These are phyloP conservation scores for Carposina sasakii DNA, from an alignment of 1,140 invertebrate genomes.

Conservation along the genomic window DNA sequence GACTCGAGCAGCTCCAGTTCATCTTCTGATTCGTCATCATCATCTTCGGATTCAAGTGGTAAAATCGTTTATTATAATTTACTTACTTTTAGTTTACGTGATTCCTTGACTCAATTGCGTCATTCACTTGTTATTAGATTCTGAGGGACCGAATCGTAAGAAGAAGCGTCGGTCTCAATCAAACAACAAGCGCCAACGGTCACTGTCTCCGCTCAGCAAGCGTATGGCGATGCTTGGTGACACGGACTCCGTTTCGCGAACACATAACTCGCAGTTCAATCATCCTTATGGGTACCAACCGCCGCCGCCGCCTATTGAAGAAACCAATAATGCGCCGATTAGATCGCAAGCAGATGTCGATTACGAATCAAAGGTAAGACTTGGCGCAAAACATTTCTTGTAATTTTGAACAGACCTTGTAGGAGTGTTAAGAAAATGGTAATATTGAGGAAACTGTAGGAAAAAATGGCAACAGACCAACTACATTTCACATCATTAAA, in stretches of 20 bases:
- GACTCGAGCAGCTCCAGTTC: slow-evolving; percentile 76
- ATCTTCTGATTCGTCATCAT: slow-evolving; percentile 77
- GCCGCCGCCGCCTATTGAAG: slow-evolving; percentile 49
- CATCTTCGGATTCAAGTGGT: slow-evolving; percentile 73
- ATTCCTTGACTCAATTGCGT: no score
- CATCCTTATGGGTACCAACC: slow-evolving; percentile 69
- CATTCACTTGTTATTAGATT: no score
- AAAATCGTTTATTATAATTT: slow-evolving; percentile 23
- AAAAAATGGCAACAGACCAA: no score
- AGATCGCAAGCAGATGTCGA: slow-evolving; percentile 68
- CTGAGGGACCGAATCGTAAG: slow-evolving; percentile 74
- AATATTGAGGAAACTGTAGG: no score
- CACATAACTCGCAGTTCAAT: slow-evolving; percentile 75
- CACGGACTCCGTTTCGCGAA: slow-evolving; percentile 64
- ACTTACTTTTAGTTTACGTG: no score
- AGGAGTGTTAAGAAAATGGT: no score
- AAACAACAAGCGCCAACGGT: slow-evolving; percentile 78
- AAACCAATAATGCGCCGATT: slow-evolving; percentile 35
- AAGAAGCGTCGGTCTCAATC: slow-evolving; percentile 76
- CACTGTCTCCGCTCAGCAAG: slow-evolving; percentile 84
- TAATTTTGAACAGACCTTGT: no score
- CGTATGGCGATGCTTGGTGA: slow-evolving; percentile 81
- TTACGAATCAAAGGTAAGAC: slow-evolving; percentile 42
- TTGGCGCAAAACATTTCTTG: no score
- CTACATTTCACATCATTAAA: no score